phyloP scores from a whole-genome alignment of 2,888 invertebrate genomes.

The Nephrotoma guestfalica region DNA sequence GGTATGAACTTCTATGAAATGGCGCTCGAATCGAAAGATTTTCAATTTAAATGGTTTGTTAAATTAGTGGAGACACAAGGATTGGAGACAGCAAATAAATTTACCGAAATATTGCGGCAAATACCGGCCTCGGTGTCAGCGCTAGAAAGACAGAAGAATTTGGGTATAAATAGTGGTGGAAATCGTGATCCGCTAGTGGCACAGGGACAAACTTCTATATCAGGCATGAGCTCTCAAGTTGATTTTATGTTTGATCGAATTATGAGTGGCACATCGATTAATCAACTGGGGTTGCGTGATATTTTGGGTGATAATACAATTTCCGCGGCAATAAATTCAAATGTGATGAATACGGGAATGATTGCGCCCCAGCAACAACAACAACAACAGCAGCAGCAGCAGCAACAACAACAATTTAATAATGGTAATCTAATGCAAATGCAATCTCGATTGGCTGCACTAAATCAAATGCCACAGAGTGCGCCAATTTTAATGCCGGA shows the following conservation, averaged over 20 bases:
- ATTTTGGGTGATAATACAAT: conserved; percentile 23
- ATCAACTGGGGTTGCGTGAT: conserved; percentile 29
- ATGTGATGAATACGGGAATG: neutral
- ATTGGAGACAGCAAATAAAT: conserved; percentile 40
- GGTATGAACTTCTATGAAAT: conserved; percentile 42
- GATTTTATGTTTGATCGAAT: conserved; percentile 31
- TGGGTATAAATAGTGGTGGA: conserved; percentile 13
- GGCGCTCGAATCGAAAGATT: conserved; percentile 37
- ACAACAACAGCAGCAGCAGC: conserved; percentile 14
- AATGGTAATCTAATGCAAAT: neutral
- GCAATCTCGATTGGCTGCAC: neutral
- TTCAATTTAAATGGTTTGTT: conserved; percentile 40
- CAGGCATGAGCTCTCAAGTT: conserved; percentile 20
- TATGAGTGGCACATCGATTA: conserved; percentile 30
- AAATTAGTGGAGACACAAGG: conserved; percentile 39
- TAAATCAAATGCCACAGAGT: conserved; percentile 13
- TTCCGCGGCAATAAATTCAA: neutral
- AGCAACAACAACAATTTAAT: conserved; percentile 16
- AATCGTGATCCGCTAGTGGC: conserved; percentile 12
- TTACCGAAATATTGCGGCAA: conserved; percentile 32
- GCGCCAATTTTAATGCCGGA: conserved; percentile 15
- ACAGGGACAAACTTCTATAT: conserved; percentile 13
- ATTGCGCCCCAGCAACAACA: neutral
- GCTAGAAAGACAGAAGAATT: conserved; percentile 13
- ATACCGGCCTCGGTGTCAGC: conserved; percentile 20